Base-by-base conservation (phyloP, 2,797 vertebrate genomes). In the Acestrorhynchus altus region DNA sequence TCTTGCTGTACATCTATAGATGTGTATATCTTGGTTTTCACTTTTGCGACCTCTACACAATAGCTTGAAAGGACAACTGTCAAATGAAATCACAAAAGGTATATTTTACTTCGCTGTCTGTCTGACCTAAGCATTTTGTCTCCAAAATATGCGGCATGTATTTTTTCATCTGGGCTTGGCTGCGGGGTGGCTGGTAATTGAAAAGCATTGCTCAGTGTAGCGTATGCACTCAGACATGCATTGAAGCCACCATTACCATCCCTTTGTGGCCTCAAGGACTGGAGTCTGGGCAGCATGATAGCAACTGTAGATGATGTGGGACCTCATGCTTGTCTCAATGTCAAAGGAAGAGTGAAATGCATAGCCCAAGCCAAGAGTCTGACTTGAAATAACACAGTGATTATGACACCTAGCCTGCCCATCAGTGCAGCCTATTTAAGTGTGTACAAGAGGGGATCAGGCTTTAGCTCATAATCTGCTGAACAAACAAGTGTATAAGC, bases 121-220 rank as follows among this genome's bases (percentile, higher is more conserved):
- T 90, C 91, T 93, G 90, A 92, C 91, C 91, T 88, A 89, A 89
- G 90, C 88, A 85, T 92, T 93, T 90, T 91, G 83, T 87, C 76
- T 87, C 76, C 85, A 87, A 91, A 92, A 89, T 89, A 89, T 90
- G 84, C 85, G 84, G 82, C 56, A 79, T 86, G 86, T 87, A 79
- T 90, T 90, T 92, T 89, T 82, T 82, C 87, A 80, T 65, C 28
- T 76, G 64, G 82, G 86, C 87, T 81, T 71, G 28, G 84, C 77
- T 81, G 42, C 39, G 31, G 22, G 64, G 44, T 16, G 54, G 77
- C 83, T 85, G 90, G 91, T 93, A 93, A 93, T 93, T 93, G 92
- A 93, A 93, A 93, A 92, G 91, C 92, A 91, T 92, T 91, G 91
- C 92, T 92, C 91, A 89, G 90, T 89, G 91, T 92, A 91, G 91